Evolutionary conservation across 2,113 vertebrate species (phyloP), one percentile per base, ranked within the genome.

Genomic region (Noturus placidus): DNA sequence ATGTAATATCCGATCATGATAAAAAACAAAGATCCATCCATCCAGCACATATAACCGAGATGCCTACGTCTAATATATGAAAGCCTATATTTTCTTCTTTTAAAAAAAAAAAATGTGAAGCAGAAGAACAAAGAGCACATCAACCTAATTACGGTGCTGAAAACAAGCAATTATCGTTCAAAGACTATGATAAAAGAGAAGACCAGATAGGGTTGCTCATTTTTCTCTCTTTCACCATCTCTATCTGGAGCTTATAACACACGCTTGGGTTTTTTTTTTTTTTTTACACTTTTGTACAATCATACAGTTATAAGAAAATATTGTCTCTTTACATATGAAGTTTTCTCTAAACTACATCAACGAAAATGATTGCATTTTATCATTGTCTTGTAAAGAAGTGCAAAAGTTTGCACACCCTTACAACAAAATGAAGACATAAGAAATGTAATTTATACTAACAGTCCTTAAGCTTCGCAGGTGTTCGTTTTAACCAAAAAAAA

Each of bases 141-240:
- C 87, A 46, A 63, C 46, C 33, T 83, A 80, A 86, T 83, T 79
- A 63, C 19, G 33, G 63, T 27, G 33, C 76, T 82, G 67, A 76
- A 63, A 84, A 70, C 46, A 84, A 54, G 63, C 76, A 81, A 84
- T 88, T 84, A 57, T 10, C 30, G 54, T 42, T 86, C 59, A 88
- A 86, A 89, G 67, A 84, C 76, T 6, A 83, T 56, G 76, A 80
- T 56, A 67, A 78, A 87, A 27, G 33, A 61, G 22, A 22, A 84
- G 59, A 87, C 20, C n/a, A 61, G 86, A 56, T 0, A 19, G 13
- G 5, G 33, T 61, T 74, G 3, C 42, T 69, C 54, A 22, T 77
- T 17, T 63, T 42, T 78, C 84, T 50, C 42, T 85, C 54, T 61
- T n/a, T 61, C 42, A 0, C 25, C 11, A 25, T 19, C 72, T 70